Percentiles rank a stretch among this genome's conserved stretches.
Conservation (phyloP, 2,797 vertebrate species). For the Notolabrus celidotus region DNA sequence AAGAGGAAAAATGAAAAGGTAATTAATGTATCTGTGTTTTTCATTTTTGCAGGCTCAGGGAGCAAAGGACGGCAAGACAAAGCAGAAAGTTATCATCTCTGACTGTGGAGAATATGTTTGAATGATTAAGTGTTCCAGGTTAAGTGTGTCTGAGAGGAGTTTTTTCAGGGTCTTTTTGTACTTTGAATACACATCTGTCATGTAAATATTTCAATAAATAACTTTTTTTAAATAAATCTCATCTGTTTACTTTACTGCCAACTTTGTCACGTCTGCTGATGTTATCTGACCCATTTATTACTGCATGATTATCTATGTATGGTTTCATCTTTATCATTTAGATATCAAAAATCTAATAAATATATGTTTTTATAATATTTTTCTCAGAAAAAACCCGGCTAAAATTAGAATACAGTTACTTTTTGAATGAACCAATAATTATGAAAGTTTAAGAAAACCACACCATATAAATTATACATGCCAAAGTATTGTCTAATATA, state of each 20-base stretch:
- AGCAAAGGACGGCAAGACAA: conserved; percentile 93
- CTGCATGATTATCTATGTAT: too few species aligned
- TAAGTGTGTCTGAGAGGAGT: conserved; percentile 21
- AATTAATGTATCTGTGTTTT: neutral
- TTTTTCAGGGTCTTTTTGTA: conserved; percentile 41
- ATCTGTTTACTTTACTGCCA: neutral
- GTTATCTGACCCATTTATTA: neutral
- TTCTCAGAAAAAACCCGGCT: too few species aligned
- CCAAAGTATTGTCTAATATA: too few species aligned
- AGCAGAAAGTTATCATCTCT: conserved; percentile 96
- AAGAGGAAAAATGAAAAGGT: too few species aligned
- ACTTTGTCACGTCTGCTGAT: neutral
- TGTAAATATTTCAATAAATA: conserved; percentile 88
- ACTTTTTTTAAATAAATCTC: conserved; percentile 57
- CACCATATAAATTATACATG: too few species aligned
- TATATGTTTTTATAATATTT: too few species aligned
- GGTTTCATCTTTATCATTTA: too few species aligned
- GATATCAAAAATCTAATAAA: too few species aligned
- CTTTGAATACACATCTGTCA: conserved; percentile 43
- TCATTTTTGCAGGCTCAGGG: conserved; percentile 89
- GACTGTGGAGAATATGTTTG: conserved; percentile 95
- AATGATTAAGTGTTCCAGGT: conserved; percentile 29
- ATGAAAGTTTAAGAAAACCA: too few species aligned
- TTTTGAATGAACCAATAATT: too few species aligned
- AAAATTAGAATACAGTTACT: too few species aligned